Conservation (phyloP, 2,113 vertebrate species). For the Natator depressus region DNA sequence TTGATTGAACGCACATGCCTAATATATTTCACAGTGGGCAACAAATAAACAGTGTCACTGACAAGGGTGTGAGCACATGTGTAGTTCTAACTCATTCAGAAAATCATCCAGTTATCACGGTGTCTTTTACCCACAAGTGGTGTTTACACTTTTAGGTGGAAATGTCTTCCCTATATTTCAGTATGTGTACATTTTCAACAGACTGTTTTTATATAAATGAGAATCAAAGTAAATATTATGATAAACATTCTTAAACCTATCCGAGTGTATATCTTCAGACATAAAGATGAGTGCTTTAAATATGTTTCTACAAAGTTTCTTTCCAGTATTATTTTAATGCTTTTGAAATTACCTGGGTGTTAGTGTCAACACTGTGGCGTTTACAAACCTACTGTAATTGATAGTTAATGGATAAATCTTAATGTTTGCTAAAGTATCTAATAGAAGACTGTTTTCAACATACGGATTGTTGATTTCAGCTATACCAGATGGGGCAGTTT, state of each 20-base stretch:
- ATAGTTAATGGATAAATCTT: slow-evolving; percentile 11
- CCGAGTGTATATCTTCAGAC: not conserved
- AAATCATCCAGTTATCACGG: not conserved
- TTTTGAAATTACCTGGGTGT: not conserved
- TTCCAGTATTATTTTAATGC: not conserved
- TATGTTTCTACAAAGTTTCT: slow-evolving; percentile 27
- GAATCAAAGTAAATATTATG: not conserved
- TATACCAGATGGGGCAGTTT: slow-evolving; percentile 25
- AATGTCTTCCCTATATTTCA: not conserved
- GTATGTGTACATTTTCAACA: slow-evolving; percentile 1
- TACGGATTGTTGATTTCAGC: slow-evolving; percentile 47
- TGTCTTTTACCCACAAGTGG: not conserved
- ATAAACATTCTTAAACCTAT: slow-evolving; percentile 36
- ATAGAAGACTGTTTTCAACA: slow-evolving; percentile 5
- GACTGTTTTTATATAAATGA: not conserved
- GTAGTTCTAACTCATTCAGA: not conserved
- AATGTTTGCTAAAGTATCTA: slow-evolving; percentile 27
- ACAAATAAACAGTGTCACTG: not conserved
- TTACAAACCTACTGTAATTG: not conserved
- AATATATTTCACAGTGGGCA: not conserved
- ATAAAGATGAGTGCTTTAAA: slow-evolving; percentile 16
- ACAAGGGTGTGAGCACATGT: not conserved
- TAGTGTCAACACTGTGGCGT: not conserved
- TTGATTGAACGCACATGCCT: not conserved
- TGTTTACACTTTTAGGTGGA: slow-evolving; percentile 5